phyloP scores from a whole-genome alignment of 2,113 vertebrate species.

The Romanogobio albipinnatus region DNA sequence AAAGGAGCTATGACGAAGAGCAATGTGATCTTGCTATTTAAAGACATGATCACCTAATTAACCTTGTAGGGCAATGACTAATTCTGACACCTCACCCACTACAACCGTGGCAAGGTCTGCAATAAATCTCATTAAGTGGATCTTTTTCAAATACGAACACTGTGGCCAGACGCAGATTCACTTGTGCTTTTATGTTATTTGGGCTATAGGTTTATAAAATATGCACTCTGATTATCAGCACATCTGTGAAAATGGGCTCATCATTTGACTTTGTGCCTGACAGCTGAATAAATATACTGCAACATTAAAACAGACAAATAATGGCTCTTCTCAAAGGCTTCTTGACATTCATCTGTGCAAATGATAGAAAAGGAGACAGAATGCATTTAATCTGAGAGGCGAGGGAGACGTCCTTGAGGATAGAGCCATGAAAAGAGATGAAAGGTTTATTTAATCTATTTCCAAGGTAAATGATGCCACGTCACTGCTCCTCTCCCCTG shows the following conservation, averaged over 20 bases:
- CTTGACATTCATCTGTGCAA: constrained; percentile 66
- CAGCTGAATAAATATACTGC: constrained; percentile 68
- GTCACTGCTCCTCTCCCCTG: constrained; percentile 54
- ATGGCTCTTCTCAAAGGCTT: constrained; percentile 62
- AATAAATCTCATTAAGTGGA: constrained; percentile 75
- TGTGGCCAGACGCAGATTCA: constrained; percentile 36
- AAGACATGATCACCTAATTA: constrained; percentile 82
- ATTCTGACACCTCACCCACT: constrained; percentile 66
- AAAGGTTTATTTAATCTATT: constrained; percentile 77
- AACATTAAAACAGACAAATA: constrained; percentile 68
- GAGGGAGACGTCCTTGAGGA: constrained; percentile 69
- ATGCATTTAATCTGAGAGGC: constrained; percentile 45
- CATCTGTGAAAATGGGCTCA: constrained; percentile 25
- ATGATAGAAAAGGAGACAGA: constrained; percentile 65
- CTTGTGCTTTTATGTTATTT: constrained; percentile 18
- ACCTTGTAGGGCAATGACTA: constrained; percentile 77
- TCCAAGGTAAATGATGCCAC: constrained; percentile 71
- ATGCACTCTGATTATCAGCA: constrained; percentile 63
- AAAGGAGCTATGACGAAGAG: constrained; percentile 56
- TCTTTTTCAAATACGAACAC: constrained; percentile 57
- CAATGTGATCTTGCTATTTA: constrained; percentile 76
- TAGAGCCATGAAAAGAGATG: constrained; percentile 69
- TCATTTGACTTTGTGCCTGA: constrained; percentile 54
- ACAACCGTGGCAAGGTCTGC: constrained; percentile 61
- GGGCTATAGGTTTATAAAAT: constrained; percentile 54